Base-by-base conservation (phyloP, 2,113 vertebrate species). In the Sminthopsis crassicaudata region DNA sequence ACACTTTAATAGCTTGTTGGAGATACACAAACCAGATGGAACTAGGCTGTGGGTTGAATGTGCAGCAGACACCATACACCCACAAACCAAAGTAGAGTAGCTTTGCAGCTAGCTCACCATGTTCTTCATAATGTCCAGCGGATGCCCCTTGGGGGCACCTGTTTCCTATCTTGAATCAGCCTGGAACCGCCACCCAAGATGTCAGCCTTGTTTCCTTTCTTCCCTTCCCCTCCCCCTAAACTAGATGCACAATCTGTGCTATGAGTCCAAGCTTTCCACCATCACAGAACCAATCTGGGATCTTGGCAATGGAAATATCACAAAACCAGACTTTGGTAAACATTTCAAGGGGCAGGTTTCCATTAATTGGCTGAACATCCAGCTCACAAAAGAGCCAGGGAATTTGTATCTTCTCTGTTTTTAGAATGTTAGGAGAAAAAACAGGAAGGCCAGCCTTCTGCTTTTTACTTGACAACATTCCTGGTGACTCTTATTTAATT, bases 1-100 rank as follows among this genome's bases (percentile, higher is more conserved):
- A 97, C 98, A 98, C 97, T 97, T 98, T 97, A 96, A 98, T 97
- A 98, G 98, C 98, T 98, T 97, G 36, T 98, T 97, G 93, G 2
- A 53, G 9, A 97, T 97, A 97, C 97, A 94, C 97, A 97, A 98
- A 98, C 97, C 98, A 98, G 98, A 98, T 98, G 98, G 97, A 96
- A 92, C 57, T 9, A 91, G 67, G 95, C 91, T 96, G 95, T 94
- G 97, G 92, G 94, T 94, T 95, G 95, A 92, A 93, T 94, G 27
- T 2, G 2, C 93, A 7, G 94, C 48, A 94, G 96, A 96, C 97
- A 95, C 91, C 93, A 92, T 76, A 92, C 93, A 91, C 7, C 67
- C 23, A 6, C 0, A 84, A 96, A 91, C 93, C 46, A 46, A 23
- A 48, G 92, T 2, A 0, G 0, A 2, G 53, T 53, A 92, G 53